phyloP scores from a whole-genome alignment of 2,113 vertebrate species.

The Platysternon megacephalum region DNA sequence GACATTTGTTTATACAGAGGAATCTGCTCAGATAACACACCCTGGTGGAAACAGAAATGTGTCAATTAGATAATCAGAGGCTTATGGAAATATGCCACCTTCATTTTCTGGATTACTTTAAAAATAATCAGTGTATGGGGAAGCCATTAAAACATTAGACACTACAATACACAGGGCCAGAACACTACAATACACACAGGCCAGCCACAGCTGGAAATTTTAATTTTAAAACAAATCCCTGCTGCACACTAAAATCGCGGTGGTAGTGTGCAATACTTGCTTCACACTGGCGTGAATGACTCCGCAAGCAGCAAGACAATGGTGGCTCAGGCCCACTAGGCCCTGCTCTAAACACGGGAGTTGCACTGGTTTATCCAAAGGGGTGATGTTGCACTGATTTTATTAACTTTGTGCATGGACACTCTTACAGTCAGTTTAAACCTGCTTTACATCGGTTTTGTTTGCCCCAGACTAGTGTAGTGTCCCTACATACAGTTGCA shows the following conservation, averaged over 20 bases:
- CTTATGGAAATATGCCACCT: neutral
- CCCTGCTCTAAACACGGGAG: neutral
- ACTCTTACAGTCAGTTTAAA: neutral
- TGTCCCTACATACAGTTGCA: neutral
- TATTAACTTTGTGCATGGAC: neutral
- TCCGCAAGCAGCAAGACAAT: neutral
- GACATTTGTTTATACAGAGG: slow-evolving; percentile 14
- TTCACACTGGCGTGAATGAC: neutral
- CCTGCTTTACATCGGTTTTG: neutral
- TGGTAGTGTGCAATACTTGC: neutral
- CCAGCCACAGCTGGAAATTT: neutral
- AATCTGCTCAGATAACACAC: slow-evolving; percentile 32
- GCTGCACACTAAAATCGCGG: neutral
- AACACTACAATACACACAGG: neutral
- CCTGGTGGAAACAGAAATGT: neutral
- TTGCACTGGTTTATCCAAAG: neutral
- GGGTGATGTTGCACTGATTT: neutral
- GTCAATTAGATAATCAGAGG: neutral
- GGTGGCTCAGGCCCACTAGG: neutral
- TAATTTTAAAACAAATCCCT: neutral
- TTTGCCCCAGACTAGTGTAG: neutral
- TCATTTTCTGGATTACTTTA: slow-evolving; percentile 1
- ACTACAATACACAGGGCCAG: slow-evolving; percentile 3
- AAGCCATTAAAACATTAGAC: neutral
- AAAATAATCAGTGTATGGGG: neutral